Evolutionary conservation across 2,888 invertebrate species (phyloP).

Genomic region (Catocala nupta): DNA sequence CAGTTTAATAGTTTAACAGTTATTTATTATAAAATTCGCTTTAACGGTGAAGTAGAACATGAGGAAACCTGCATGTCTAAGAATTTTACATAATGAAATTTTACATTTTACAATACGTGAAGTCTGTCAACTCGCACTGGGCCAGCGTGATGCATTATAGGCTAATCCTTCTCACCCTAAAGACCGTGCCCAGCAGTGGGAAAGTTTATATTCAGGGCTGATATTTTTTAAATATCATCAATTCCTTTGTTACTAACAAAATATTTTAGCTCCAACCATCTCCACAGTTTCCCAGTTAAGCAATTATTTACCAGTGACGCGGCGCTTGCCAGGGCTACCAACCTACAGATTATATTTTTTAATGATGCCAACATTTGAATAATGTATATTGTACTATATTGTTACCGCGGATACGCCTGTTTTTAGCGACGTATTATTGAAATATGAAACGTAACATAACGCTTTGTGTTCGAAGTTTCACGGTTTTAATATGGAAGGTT

Average conservation of each 20-base stretch:
- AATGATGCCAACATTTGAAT: constrained; percentile 74
- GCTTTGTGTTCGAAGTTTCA: background rate
- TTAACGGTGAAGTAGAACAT: too few species aligned
- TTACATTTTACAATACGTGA: too few species aligned
- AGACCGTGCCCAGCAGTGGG: too few species aligned
- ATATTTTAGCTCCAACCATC: constrained; percentile 40
- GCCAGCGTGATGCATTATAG: too few species aligned
- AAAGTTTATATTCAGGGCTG: too few species aligned
- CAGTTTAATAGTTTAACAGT: too few species aligned
- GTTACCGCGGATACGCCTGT: constrained; percentile 22
- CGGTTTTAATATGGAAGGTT: background rate
- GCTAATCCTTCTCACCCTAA: too few species aligned
- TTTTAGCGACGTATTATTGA: background rate
- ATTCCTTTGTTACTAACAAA: constrained; percentile 21
- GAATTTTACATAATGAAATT: too few species aligned
- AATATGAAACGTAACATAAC: background rate
- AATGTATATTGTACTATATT: constrained; percentile 41
- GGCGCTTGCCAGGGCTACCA: constrained; percentile 74
- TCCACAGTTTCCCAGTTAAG: constrained; percentile 69
- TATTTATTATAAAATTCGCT: too few species aligned
- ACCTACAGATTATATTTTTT: constrained; percentile 72
- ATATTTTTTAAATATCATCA: background rate
- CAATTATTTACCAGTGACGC: constrained; percentile 82
- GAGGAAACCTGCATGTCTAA: too few species aligned
- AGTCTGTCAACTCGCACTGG: too few species aligned